Base-by-base conservation (phyloP, 2,888 invertebrate species). In the Corythucha ciliata region DNA sequence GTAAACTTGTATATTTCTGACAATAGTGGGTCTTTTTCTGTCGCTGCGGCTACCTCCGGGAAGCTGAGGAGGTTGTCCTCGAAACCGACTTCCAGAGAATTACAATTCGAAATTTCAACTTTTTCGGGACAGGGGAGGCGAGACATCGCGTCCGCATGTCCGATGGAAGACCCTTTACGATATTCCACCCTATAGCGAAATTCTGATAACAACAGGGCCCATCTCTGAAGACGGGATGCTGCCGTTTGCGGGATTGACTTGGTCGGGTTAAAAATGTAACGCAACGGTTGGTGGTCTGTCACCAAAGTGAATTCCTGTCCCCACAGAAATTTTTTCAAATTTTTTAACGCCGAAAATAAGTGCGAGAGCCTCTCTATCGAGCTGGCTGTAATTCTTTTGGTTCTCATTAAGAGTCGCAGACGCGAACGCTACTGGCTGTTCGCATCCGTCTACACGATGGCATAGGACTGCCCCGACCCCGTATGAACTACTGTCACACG, bases 281-380 rank as follows among this genome's bases (percentile, higher is more conserved):
- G 12, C 34, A 68, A 56, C 14, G 68, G 63, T 55, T 67, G 61
- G 57, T 63, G 62, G 55, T 68, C 66, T 2, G 64, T 65, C 4
- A 64, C 48, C 1, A 68, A 56, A 24, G 53, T 62, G 54, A 68
- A 64, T 45, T 63, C 61, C 26, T 62, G 53, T 6, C 68, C 68
- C 57, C 62, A 65, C 7, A 65, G 59, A 58, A 64, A 69, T 18
- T 64, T 61, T n/a, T 46, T 65, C 63, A 51, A 66, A 68, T 53
- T 63, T 64, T 52, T 65, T 64, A 7, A 66, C 53, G 22, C 63
- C 65, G 59, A 62, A 68, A 8, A 63, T 54, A 18, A 65, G 55
- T 8, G 48, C 55, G 8, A 54, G 26, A 2, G 51, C 56, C 26
- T 58, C 55, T 24, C 54, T 55, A 40, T 58, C 56, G 3, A 58